A percentile compares a stretch with the other conserved stretches of the same genome.
phyloP scores from a whole-genome alignment of 2,888 invertebrate genomes.

The Acrobasis consociella region DNA sequence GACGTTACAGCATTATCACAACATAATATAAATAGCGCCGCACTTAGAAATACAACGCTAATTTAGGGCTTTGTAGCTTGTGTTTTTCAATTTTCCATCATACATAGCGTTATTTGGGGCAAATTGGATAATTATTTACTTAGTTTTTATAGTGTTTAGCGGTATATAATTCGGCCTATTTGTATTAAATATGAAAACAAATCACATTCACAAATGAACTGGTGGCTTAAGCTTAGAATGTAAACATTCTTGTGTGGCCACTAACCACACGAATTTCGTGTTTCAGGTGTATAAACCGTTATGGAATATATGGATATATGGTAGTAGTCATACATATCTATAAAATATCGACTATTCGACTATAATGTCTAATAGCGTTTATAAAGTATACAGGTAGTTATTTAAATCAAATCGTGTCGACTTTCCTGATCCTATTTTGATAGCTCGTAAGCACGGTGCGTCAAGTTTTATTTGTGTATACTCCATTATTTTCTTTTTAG shows the following conservation, averaged over 20 bases:
- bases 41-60: too few relatives aligned
- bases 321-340: too few relatives aligned
- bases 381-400: not conserved
- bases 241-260: not conserved
- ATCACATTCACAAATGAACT: not conserved
- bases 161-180: too few relatives aligned
- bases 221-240: not conserved
- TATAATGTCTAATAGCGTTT: not conserved
- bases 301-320: too few relatives aligned
- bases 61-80: too few relatives aligned
- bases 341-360: too few relatives aligned
- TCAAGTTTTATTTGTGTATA: not conserved
- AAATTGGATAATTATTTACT: too few relatives aligned
- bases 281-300: not conserved
- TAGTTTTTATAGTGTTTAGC: too few relatives aligned
- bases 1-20: not conserved
- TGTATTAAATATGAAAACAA: not conserved
- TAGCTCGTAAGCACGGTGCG: not conserved
- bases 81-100: too few relatives aligned
- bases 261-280: not conserved
- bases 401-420: not conserved
- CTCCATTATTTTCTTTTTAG: too few relatives aligned
- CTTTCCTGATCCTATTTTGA: not conserved
- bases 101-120: too few relatives aligned
- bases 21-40: too few relatives aligned